phyloP scores from a whole-genome alignment of 2,888 invertebrate species.

The Drosophila picticornis region DNA sequence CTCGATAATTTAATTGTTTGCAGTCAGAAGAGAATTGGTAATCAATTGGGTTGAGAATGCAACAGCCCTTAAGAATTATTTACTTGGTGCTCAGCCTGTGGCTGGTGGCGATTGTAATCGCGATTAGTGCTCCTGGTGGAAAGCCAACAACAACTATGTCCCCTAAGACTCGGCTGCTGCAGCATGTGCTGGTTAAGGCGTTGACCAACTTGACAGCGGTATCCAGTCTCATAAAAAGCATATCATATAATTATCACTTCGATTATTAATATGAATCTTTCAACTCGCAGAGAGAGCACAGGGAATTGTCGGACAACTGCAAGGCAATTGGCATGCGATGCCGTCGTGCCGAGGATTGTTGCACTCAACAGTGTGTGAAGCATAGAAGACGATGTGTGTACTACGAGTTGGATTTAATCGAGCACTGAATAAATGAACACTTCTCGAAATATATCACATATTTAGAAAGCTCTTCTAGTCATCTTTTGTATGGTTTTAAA shows the following conservation, averaged over 20 bases:
- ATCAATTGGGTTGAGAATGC: not conserved
- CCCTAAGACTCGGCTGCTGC: not conserved
- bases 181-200: not conserved
- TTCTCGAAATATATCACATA: not conserved
- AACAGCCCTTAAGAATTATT: not conserved
- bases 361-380: slow-evolving; percentile 2
- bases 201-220: slow-evolving; percentile 1
- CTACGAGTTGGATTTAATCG: not conserved
- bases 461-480: not conserved
- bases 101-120: not conserved
- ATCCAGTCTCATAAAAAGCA: not conserved
- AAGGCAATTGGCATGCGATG: not conserved
- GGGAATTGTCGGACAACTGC: not conserved
- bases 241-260: not conserved
- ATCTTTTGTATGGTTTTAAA: not conserved
- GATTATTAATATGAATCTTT: not conserved
- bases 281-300: not conserved
- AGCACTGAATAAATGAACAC: not conserved
- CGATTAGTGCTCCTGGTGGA: not conserved
- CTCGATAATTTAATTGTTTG: too few relatives aligned
- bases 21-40: not conserved
- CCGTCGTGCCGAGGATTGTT: slow-evolving; percentile 4
- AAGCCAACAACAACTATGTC: not conserved
- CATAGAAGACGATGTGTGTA: not conserved
- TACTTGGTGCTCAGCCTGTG: not conserved